Base-by-base conservation (phyloP, 2,113 vertebrate genomes). In the Nothobranchius kuhntae region DNA sequence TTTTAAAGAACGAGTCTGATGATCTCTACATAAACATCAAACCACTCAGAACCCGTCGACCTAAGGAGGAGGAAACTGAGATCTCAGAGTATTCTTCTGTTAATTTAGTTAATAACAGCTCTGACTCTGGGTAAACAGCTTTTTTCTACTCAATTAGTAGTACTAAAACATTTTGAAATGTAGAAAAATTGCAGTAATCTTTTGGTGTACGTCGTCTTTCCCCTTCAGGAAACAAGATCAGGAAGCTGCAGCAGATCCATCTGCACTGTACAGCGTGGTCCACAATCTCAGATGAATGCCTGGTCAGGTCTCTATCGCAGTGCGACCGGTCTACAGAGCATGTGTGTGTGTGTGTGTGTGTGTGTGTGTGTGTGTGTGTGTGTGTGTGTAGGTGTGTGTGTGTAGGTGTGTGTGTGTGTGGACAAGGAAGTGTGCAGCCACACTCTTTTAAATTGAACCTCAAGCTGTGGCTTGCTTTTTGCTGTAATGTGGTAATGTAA, bases 221-320 rank as follows among this genome's bases (percentile, higher is more conserved):
- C 0, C n/a, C 68, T 14, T 24, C 50, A 60, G 47, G 46, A 15
- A 7, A 36, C 57, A 42, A 44, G 0, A 0, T 14, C 46, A 53
- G 30, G 60, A 14, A 24, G 1, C 38, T 0, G 44, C 5, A 9
- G 17, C 79, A n/a, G 64, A 83, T 70, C 1, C 4, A 2, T 2
- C 12, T 45, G 53, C 62, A 11, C 1, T 77, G 30, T 73, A 77
- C 66, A 77, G 77, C 11, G 64, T 56, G 24, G 47, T 81, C 0
- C 51, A 50, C 9, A 66, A 13, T 15, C 14, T 46, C 13, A 35
- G 26, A 55, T 47, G 13, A 62, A 26, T 0, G n/a, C 2, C 1
- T 50, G 15, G 45, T 47, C 2, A 11, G 3, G 8, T 0, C 44
- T 9, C 13, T 55, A 46, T n/a, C n/a, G n/a, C n/a, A n/a, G n/a